phyloP scores from a whole-genome alignment of 2,888 invertebrate species.

The Ptilodon capucinus region DNA sequence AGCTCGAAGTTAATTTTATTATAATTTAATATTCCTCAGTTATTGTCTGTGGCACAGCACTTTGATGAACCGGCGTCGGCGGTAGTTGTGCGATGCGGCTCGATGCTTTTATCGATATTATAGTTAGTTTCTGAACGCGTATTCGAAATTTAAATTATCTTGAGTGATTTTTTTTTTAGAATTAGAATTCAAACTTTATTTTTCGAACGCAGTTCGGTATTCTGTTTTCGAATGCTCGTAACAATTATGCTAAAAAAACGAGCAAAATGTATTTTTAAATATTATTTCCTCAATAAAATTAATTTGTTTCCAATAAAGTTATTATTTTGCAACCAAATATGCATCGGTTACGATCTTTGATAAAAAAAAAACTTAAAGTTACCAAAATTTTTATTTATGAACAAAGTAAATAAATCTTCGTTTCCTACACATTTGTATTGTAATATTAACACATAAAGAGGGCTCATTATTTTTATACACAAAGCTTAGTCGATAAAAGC shows the following conservation, averaged over 20 bases:
- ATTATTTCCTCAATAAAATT: neutral
- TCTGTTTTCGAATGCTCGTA: neutral
- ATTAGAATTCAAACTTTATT: too few relatives aligned
- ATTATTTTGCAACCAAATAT: conserved; percentile 1
- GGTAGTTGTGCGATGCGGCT: conserved; percentile 13
- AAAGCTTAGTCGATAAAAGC: conserved; percentile 19
- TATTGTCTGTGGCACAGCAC: conserved; percentile 73
- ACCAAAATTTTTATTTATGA: too few relatives aligned
- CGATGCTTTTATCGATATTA: conserved; percentile 13
- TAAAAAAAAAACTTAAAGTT: too few relatives aligned
- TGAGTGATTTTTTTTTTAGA: too few relatives aligned
- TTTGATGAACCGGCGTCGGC: conserved; percentile 74
- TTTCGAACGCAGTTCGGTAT: neutral
- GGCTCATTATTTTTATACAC: too few relatives aligned
- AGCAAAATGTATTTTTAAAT: neutral
- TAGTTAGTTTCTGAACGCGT: neutral
- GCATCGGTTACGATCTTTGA: too few relatives aligned
- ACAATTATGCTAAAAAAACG: neutral
- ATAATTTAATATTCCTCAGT: conserved; percentile 81
- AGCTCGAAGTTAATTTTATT: conserved; percentile 76
- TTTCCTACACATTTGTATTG: too few relatives aligned
- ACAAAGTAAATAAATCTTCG: too few relatives aligned
- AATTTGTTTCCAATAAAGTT: neutral
- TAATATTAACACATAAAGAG: too few relatives aligned
- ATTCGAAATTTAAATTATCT: neutral